Conservation (phyloP, 2,113 vertebrate genomes). For the Phainopepla nitens region DNA sequence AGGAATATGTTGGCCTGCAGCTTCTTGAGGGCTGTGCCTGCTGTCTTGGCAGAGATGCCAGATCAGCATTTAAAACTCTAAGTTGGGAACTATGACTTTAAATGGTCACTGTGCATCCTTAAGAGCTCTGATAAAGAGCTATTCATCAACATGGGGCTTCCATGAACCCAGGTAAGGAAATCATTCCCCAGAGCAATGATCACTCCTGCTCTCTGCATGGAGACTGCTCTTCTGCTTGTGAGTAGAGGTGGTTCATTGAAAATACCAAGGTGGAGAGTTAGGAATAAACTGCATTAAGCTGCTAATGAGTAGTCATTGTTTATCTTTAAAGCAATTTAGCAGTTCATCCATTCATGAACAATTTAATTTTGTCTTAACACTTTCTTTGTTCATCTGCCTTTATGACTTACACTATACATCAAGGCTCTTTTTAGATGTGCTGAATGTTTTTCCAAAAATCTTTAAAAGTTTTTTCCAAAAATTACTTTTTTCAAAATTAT, state of each 20-base stretch:
- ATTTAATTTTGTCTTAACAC: neutral
- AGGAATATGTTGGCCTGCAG: neutral
- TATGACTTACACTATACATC: neutral
- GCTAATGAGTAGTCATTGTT: neutral
- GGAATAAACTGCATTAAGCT: neutral
- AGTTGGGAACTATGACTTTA: neutral
- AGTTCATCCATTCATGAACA: neutral
- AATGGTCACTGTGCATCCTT: neutral
- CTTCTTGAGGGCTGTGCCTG: neutral
- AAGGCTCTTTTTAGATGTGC: neutral
- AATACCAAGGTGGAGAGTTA: neutral
- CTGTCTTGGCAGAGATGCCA: neutral
- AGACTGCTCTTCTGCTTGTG: neutral
- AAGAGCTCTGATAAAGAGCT: neutral
- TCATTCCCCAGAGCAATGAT: neutral
- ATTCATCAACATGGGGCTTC: neutral
- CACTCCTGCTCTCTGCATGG: neutral
- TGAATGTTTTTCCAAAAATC: neutral
- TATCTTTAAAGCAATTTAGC: neutral
- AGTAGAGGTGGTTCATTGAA: neutral
- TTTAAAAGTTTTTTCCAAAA: neutral
- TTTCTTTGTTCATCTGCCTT: neutral
- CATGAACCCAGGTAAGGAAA: neutral
- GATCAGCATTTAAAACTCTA: neutral
- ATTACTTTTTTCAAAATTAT: neutral